Evolutionary conservation across 2,797 vertebrate genomes (phyloP).

Genomic region (Hippocampus kuda): DNA sequence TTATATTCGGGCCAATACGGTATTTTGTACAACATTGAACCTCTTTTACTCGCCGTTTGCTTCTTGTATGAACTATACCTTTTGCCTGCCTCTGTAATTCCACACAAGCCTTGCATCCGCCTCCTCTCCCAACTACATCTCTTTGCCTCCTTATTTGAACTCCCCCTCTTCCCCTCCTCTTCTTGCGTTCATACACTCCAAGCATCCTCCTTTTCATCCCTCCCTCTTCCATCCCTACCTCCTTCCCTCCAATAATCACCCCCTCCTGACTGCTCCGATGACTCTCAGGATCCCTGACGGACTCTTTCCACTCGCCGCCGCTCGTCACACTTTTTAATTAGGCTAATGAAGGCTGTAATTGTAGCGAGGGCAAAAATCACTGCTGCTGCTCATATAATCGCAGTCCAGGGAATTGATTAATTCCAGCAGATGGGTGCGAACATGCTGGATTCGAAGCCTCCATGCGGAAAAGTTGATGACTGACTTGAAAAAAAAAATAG

Average conservation of each 20-base stretch:
- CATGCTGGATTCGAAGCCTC: neutral
- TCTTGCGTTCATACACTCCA: neutral
- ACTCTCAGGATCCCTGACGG: conserved; percentile 6
- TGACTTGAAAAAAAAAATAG: neutral
- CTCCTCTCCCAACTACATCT: neutral
- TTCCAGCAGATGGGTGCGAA: neutral
- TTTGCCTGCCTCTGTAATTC: too few species aligned
- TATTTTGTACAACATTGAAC: neutral
- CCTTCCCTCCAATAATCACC: neutral
- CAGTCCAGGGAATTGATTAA: neutral
- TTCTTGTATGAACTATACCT: too few species aligned
- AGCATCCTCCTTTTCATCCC: neutral
- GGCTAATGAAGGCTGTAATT: conserved; percentile 21
- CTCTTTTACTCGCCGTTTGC: too few species aligned
- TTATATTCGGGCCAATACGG: too few species aligned
- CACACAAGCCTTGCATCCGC: too few species aligned
- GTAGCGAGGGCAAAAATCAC: neutral
- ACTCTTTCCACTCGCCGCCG: conserved; percentile 16
- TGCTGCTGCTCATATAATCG: neutral
- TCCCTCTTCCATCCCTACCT: conserved; percentile 4
- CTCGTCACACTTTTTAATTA: conserved; percentile 30
- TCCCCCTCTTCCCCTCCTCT: neutral
- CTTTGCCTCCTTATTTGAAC: neutral
- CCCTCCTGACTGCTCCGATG: conserved; percentile 17
- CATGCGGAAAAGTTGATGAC: neutral